These are phyloP conservation scores for Coelopa frigida DNA, from an alignment of 1,140 invertebrate species.

Conservation along the genomic window DNA sequence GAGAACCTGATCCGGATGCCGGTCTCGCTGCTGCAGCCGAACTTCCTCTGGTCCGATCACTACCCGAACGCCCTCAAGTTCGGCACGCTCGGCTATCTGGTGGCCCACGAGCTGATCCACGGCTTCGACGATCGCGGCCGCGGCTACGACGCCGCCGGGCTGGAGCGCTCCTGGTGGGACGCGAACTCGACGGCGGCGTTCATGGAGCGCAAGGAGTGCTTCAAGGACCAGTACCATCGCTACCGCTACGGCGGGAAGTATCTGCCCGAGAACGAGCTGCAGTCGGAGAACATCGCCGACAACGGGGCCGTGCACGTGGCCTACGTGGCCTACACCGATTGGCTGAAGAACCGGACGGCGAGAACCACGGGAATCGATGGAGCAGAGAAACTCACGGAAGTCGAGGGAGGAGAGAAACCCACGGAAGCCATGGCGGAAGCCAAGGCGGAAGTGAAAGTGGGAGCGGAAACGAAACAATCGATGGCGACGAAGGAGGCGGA, in stretches of 20 bases:
- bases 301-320: slow-evolving; percentile 55
- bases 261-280: slow-evolving; percentile 58
- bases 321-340: slow-evolving; percentile 48
- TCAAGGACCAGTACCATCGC: slow-evolving; percentile 29
- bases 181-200: slow-evolving; percentile 18
- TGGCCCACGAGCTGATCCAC: slow-evolving; percentile 58
- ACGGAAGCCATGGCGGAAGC: too few species aligned
- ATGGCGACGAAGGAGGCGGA: slow-evolving; percentile 2
- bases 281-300: slow-evolving; percentile 70
- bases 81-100: slow-evolving; percentile 50
- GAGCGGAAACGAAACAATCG: too few species aligned
- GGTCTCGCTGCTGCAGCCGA: slow-evolving; percentile 29
- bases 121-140: slow-evolving; percentile 51
- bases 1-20: slow-evolving; percentile 26
- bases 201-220: slow-evolving; percentile 24
- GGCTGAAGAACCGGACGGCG: slow-evolving; percentile 14
- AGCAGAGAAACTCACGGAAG: too few species aligned
- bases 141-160: slow-evolving; percentile 43
- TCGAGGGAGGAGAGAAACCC: neutral
- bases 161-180: slow-evolving; percentile 24
- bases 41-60: slow-evolving; percentile 32
- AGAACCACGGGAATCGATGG: slow-evolving; percentile 3
- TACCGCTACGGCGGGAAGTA: slow-evolving; percentile 32
- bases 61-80: slow-evolving; percentile 46
- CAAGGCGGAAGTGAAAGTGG: too few species aligned